A percentile compares a stretch with the other conserved stretches of the same genome.
Conservation (phyloP, 2,888 invertebrate species). For the Sarcophaga variegata region DNA sequence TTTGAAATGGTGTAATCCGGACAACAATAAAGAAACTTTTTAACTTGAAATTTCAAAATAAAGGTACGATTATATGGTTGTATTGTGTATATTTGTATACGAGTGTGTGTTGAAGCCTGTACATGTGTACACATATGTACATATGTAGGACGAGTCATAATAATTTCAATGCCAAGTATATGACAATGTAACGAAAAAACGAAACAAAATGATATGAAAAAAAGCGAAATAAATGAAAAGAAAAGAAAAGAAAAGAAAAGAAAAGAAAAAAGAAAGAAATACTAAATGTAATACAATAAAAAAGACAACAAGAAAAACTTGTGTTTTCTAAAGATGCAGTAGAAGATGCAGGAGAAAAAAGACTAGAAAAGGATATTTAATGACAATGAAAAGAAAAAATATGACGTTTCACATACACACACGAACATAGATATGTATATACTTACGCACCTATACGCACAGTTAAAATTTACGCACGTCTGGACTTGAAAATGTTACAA, state of each 20-base stretch:
- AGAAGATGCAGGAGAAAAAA: not conserved
- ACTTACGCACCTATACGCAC: too few species aligned
- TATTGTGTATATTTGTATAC: not conserved
- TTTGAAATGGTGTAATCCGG: not conserved
- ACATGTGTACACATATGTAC: not conserved
- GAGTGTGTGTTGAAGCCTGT: not conserved
- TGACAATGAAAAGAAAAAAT: not conserved
- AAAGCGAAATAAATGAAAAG: not conserved
- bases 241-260: too few species aligned
- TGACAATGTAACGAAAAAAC: constrained; percentile 35
- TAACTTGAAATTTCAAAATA: constrained; percentile 24
- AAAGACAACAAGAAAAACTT: not conserved
- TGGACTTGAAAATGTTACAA: constrained; percentile 14
- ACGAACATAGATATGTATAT: not conserved
- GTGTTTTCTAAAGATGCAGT: not conserved
- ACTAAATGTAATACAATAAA: not conserved
- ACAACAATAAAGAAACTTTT: constrained; percentile 18
- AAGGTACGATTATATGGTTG: constrained; percentile 1
- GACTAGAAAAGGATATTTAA: not conserved
- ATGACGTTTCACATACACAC: constrained; percentile 4
- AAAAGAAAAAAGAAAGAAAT: too few species aligned
- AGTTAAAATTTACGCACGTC: constrained; percentile 35
- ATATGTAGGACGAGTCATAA: constrained; percentile 4
- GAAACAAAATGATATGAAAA: constrained; percentile 31
- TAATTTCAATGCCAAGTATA: constrained; percentile 30